phyloP scores from a whole-genome alignment of 2,888 invertebrate genomes.

The Xylophagus ater region DNA sequence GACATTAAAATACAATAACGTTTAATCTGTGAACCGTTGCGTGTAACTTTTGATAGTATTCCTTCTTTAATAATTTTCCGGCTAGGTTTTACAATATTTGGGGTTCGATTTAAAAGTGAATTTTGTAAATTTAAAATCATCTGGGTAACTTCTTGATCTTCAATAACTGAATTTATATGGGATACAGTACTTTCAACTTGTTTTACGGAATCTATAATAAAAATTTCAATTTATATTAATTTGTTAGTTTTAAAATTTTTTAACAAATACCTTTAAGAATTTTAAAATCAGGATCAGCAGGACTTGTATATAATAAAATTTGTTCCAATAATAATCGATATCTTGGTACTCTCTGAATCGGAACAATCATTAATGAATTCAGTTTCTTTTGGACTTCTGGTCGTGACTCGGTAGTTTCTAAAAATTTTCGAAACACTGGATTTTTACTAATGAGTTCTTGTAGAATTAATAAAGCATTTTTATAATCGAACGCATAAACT shows the following conservation, averaged over 20 bases:
- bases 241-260: background rate
- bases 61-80: slow-evolving; percentile 60
- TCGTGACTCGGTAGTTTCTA: slow-evolving; percentile 51
- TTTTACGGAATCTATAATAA: slow-evolving; percentile 47
- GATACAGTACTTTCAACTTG: slow-evolving; percentile 56
- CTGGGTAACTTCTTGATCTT: slow-evolving; percentile 61
- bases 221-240: background rate
- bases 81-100: slow-evolving; percentile 51
- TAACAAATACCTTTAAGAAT: slow-evolving; percentile 40
- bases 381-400: slow-evolving; percentile 61
- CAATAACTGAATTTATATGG: slow-evolving; percentile 61
- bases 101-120: slow-evolving; percentile 47
- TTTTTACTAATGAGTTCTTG: slow-evolving; percentile 46
- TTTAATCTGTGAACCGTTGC: slow-evolving; percentile 41
- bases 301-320: slow-evolving; percentile 49
- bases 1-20: slow-evolving; percentile 59
- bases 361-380: slow-evolving; percentile 60
- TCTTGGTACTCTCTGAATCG: slow-evolving; percentile 67
- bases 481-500: slow-evolving; percentile 63
- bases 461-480: slow-evolving; percentile 47
- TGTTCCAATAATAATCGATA: slow-evolving; percentile 62
- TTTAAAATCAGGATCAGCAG: slow-evolving; percentile 46
- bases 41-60: slow-evolving; percentile 46
- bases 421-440: slow-evolving; percentile 45
- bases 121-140: slow-evolving; percentile 56